Base-by-base conservation (phyloP, 2,888 invertebrate species). In the Spisula solida region DNA sequence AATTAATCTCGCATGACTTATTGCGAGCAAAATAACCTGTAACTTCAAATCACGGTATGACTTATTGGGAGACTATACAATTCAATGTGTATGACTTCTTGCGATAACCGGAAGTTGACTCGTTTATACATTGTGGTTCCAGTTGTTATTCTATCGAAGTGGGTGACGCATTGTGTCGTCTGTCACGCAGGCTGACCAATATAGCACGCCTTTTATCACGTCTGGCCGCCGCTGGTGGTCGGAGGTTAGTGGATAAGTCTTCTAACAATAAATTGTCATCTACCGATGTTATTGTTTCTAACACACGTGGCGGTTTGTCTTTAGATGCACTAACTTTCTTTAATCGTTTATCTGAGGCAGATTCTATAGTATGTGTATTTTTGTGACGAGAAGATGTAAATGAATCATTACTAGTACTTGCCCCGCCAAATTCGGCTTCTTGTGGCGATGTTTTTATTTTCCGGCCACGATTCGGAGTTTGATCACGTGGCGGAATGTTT, bases 141-240 rank as follows among this genome's bases (percentile, higher is more conserved):
- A 51, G 12, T 51, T 8, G 6, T 51, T 16, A 51, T 51, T 51
- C 51, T 51, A 51, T 1, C 12, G 12, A 12, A 1, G 16, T 51
- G 51, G 75, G 83, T 14, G 84, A 84, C 0, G 16, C 5, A 12
- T 18, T 51, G 5, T n/a, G 20, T 79, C 20, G 78, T 55, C 89
- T 83, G 20, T 80, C 60, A 47, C 86, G 82, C 18, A 89, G 56
- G 31, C 55, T 81, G 4, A 79, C 31, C 8, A 89, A 34, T 66
- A 86, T 81, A 8, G 82, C 80, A 18, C 51, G 47, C 75, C 89
- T 86, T 18, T 89, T 47, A 0, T 86, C 86, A 75, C 89, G 86
- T 78, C 89, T 82, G 47, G 51, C 55, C 4, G 83, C 86, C 12
- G 81, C 83, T 56, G 86, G n/a, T 66, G 66, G 66, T 31, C 86